Evolutionary conservation across 2,113 vertebrate genomes (phyloP), one percentile per base, ranked within the genome.

Genomic region (Carassius gibelio): DNA sequence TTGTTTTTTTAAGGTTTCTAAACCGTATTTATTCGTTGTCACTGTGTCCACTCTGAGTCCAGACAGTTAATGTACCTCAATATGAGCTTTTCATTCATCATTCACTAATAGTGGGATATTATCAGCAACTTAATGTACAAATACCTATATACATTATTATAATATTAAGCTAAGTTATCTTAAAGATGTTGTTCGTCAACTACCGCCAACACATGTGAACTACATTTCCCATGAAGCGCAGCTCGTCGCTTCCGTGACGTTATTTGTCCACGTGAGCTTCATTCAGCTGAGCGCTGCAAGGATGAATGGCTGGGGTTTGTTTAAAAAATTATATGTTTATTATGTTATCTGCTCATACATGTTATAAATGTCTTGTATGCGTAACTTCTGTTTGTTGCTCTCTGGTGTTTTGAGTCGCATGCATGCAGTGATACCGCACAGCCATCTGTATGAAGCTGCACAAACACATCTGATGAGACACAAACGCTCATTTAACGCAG

Each of bases 241-340:
- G 71, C 36, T 42, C 61, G 88, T 89, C 89, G 88, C 89, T 71
- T 71, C 57, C 34, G 57, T 90, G 88, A 89, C 71, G 86, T 86
- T 77, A 88, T 50, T 34, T 19, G 79, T 74, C 85, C 88, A 89
- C 91, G 89, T 91, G 90, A 91, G 89, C 86, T 74, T 84, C 81
- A 84, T 90, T 90, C 89, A 88, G 89, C 88, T 88, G 89, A 83
- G 86, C 71, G 87, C 89, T 87, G 89, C 85, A 86, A 59, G 84
- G 88, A 68, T 90, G 91, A 88, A 92, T 89, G 89, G 89, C 88
- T 80, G 62, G 83, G 89, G 85, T 89, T 90, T 75, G 89, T 79
- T 61, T 50, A 36, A 79, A 55, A 6, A 55, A 84, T 84, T 61
- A 68, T 15, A 81, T n/a, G 45, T 62, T 83, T 68, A 4, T 45